Evolutionary conservation across 2,888 invertebrate species (phyloP).

Genomic region (Eugnorisma glareosa): DNA sequence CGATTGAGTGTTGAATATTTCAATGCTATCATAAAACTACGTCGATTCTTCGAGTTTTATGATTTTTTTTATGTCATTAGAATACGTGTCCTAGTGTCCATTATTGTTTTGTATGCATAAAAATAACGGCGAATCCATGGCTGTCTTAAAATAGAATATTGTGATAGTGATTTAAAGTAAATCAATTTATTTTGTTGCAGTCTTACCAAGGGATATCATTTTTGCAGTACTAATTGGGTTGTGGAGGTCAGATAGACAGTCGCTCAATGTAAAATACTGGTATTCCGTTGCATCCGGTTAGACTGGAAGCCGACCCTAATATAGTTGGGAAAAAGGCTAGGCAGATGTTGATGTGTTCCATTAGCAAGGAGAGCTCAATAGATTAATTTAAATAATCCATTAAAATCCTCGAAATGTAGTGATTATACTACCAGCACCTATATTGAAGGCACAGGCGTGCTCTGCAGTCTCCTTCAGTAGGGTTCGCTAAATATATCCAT

Average conservation of each 20-base stretch:
- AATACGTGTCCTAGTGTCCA: neutral
- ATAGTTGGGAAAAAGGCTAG: neutral
- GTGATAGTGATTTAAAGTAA: neutral
- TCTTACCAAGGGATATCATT: neutral
- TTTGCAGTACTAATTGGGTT: too few species aligned
- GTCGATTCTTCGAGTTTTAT: constrained; percentile 55
- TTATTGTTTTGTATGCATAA: neutral
- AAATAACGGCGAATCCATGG: neutral
- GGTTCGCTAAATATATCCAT: constrained; percentile 59
- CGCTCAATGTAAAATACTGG: too few species aligned
- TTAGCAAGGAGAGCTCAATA: neutral
- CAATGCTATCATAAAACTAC: constrained; percentile 60
- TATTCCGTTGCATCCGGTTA: too few species aligned
- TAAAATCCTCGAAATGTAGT: constrained; percentile 13
- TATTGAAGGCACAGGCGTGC: neutral
- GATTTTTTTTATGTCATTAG: constrained; percentile 59
- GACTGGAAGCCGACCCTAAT: neutral
- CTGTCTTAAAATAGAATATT: neutral
- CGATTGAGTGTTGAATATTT: constrained; percentile 33
- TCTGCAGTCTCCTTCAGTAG: constrained; percentile 29
- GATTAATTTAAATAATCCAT: neutral
- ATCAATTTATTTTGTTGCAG: neutral
- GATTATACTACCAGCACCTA: constrained; percentile 10
- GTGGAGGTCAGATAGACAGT: too few species aligned
- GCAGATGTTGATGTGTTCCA: neutral